Evolutionary conservation across 2,113 vertebrate species (phyloP), one percentile per base, ranked within the genome.

Genomic region (Cnemophilus loriae): DNA sequence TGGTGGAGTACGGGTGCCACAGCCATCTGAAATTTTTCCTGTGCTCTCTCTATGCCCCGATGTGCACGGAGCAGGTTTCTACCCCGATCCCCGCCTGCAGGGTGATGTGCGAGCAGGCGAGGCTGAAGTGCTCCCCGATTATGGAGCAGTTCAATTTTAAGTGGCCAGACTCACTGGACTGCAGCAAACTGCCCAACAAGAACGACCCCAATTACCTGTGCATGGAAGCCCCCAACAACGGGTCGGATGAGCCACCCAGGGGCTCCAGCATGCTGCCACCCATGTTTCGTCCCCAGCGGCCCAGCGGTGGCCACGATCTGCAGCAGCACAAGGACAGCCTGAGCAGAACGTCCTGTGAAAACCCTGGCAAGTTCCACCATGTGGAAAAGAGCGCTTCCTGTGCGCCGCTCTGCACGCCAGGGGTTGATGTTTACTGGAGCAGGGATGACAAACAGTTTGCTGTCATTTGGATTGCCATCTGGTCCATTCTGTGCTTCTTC

Each of bases 21-120:
- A 97, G 98, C 47, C 99, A 99, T 85, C 98, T 99, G 26, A 99
- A 99, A 94, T 99, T 99, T 86, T 99, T 99, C 95, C 98, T 99
- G 69, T 99, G 99, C 94, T 99, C 99, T 0, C 98, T 99, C 26
- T 99, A 99, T 4, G 99, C 99, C 14, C 99, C 99, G 35, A 99
- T 99, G 99, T 99, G 99, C 98, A 99, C 99, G 0, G 99, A 99
- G 97, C 99, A 99, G 96, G 99, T 99, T 92, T 99, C 99, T 14
- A 98, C 99, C 16, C 99, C 99, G 13, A 99, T 99, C 96, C 99
- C 99, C 1, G 99, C 99, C 37, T 99, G 99, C 95, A 97, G 99
- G 63, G 98, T 99, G 27, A 99, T 99, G 99, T 99, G 99, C 6
- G 99, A 99, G 97, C 99, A 99, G 97, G 99, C 99, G 39, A 98